A percentile compares a stretch with the other conserved stretches of the same genome.
phyloP scores from a whole-genome alignment of 1,140 invertebrate species.

The Heliconius eleuchia region DNA sequence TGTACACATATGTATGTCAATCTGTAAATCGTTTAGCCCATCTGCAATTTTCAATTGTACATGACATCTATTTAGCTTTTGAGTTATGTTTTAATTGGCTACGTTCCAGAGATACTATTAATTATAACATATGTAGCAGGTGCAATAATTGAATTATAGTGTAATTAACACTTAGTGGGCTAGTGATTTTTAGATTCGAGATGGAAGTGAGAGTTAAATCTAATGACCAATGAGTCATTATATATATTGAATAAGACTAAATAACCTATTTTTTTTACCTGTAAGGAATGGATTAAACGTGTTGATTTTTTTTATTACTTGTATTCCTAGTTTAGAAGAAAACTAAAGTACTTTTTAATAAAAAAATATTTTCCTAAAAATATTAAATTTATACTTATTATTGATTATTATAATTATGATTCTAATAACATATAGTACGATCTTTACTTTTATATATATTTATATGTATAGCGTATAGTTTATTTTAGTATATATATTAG shows the following conservation, averaged over 20 bases:
- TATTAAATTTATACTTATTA: too few species aligned
- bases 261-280: too few species aligned
- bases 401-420: too few species aligned
- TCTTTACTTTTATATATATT: too few species aligned
- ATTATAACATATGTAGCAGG: slow-evolving; percentile 27
- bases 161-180: slow-evolving; percentile 19
- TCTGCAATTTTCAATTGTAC: slow-evolving; percentile 15
- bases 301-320: too few species aligned
- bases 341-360: too few species aligned
- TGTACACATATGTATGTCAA: not conserved
- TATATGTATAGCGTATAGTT: too few species aligned
- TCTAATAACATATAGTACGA: too few species aligned
- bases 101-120: slow-evolving; percentile 27
- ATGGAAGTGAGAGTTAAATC: not conserved
- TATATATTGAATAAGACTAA: not conserved
- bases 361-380: too few species aligned
- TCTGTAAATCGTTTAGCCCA: not conserved
- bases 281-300: too few species aligned
- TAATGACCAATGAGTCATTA: not conserved
- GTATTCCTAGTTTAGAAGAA: too few species aligned
- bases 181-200: slow-evolving; percentile 5
- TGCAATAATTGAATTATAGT: slow-evolving; percentile 31
- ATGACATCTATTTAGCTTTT: slow-evolving; percentile 28
- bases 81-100: slow-evolving; percentile 35
- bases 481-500: too few species aligned